Base-by-base conservation (phyloP, 2,113 vertebrate genomes). In the Morone chrysops region DNA sequence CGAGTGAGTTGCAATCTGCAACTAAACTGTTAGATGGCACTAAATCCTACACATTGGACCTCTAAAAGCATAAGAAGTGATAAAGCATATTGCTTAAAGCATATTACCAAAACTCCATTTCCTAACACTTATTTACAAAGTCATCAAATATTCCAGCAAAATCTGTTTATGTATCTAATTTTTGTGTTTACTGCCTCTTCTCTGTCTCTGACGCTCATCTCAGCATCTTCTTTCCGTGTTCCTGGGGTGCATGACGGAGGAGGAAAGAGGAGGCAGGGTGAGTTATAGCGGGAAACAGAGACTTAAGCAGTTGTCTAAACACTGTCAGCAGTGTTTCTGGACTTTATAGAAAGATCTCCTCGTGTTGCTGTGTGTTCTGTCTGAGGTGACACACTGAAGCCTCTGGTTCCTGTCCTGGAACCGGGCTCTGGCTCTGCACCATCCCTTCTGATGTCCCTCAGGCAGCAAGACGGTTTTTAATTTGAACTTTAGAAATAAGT, bases 251-350 rank as follows among this genome's bases (percentile, higher is more conserved):
- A 66, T 73, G 78, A 78, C 51, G 47, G 45, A 80, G 60, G 80
- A 62, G 70, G 68, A 51, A 50, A 66, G 80, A 81, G 56, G 69
- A 70, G 38, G 54, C 56, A 45, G 40, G 16, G 51, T 87, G 92
- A 92, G 70, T 91, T 89, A 93, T 71, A 79, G 83, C 75, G 75
- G 93, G 88, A 92, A 93, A 70, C 73, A n/a, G 84, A 83, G 73
- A 82, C 60, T 91, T 90, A 74, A 85, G 75, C 86, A 77, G 69
- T 81, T 91, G 87, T 92, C 89, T 80, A 93, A 94, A 94, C 90
- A 93, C 71, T 92, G 91, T 93, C 91, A 85, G 87, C 60, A 20
- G 57, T 83, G 84, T 90, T 88, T 70, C 88, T 87, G 89, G 67
- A 40, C 82, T 72, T 70, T 48, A 43, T 61, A 87, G 71, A 68